Evolutionary conservation across 2,888 invertebrate genomes (phyloP), one percentile per base, ranked within the genome.

Genomic region (Tetragonula carbonaria): DNA sequence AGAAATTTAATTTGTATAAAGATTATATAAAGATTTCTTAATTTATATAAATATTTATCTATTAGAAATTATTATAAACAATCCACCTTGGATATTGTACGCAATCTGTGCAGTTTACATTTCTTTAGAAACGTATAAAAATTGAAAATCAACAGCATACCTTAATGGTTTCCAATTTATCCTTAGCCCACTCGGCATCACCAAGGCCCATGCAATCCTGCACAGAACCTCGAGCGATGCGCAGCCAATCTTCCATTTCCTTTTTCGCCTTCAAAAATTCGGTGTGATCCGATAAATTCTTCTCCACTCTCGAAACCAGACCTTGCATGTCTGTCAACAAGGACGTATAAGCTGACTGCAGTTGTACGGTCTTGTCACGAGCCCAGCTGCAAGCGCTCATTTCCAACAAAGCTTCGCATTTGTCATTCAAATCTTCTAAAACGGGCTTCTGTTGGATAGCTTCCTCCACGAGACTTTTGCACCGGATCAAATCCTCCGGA

Each of bases 261-360:
- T 97, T 96, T 92, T 98, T 98, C 28, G 98, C 97, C 91, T 98
- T 98, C 13, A 98, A 95, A 94, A 98, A 98, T 93, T 98, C 98
- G 0, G 98, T 98, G 92, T 98, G 98, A 93, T 98, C 98, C 0
- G 98, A 97, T 0, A 99, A 95, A 94, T 98, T 98, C 95, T 98
- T 98, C 93, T 99, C 98, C 18, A 98, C 97, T 93, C 97, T 97
- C 2, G 97, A 97, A 33, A 98, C 97, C 63, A 98, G 95, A 80
- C 96, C 97, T 95, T 98, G 98, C 51, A 97, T 97, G 86, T 96
- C 96, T 0, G 97, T 97, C 51, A 98, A 94, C 21, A 98, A 94
- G 87, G 97, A 96, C 0, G 98, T 97, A 92, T 98, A 98, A 80
- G 96, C 96, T 4, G 97, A 97, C 95, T 98, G 98, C 0, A 98